Evolutionary conservation across 2,113 vertebrate genomes (phyloP), one percentile per base, ranked within the genome.

Genomic region (Cyanoramphus novaezelandiae): DNA sequence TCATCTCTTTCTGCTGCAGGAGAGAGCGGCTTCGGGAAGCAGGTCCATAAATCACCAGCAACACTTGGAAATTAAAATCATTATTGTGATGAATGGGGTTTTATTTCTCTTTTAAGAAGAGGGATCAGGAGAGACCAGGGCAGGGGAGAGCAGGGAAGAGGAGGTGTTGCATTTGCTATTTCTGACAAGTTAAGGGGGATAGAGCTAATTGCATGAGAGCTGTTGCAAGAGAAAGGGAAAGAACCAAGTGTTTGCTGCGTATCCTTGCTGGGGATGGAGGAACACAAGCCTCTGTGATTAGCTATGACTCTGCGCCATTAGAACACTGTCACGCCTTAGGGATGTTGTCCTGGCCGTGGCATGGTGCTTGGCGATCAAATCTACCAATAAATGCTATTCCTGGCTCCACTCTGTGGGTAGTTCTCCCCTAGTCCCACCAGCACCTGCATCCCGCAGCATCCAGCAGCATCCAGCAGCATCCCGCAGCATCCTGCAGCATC

Each of bases 1-100:
- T 8, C 79, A 47, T 55, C 76, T 59, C 10, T 44, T 92, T 70
- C 91, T 82, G 87, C 86, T 47, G 65, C 33, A 0, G 52, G 86
- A 82, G 88, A 63, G 59, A 86, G 35, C 5, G 2, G 83, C 83
- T 75, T 55, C 11, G 15, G 89, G 91, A 91, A 96, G 44, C 43
- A 7, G 71, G 59, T 62, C 93, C 92, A 93, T 97, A 93, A 95
- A 96, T 97, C 95, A 96, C 31, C 2, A 0, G 43, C 6, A 20
- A 57, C 23, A 39, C 70, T 16, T 72, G 90, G 97, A 97, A 96
- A 96, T 95, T 43, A 76, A 97, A 95, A 47, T 72, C 85, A 69
- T 96, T 88, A 5, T 15, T 62, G 93, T 97, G 97, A 97, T 95
- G 76, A 85, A 97, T 94, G 82, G 50, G 60, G 67, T 35, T 92